A percentile compares a stretch with the other conserved stretches of the same genome.
Evolutionary conservation across 2,113 vertebrate species (phyloP).

Genomic region (Amazona vittata): DNA sequence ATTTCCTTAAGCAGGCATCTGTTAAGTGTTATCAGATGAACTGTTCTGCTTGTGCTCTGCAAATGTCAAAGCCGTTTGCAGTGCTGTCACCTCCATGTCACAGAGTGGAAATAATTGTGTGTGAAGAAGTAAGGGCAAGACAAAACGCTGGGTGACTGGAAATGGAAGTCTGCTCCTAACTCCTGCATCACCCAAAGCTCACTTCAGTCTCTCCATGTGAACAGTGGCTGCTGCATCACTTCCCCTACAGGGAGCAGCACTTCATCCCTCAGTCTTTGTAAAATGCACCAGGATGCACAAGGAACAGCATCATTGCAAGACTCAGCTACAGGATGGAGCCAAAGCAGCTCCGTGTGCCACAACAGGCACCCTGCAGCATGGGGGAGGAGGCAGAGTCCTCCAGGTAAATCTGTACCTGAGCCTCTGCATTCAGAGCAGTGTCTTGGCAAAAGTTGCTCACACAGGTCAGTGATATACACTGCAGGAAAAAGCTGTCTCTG

Average conservation of each 20-base stretch:
- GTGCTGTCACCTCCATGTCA: neutral
- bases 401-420: neutral
- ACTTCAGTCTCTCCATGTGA: rapidly evolving
- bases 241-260: neutral
- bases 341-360: neutral
- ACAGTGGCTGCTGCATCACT: neutral
- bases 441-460: neutral
- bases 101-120: neutral
- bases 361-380: rapidly evolving
- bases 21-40: neutral
- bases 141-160: neutral
- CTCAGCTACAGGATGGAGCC: neutral
- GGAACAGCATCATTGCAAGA: neutral
- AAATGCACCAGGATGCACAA: neutral
- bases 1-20: neutral
- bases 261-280: neutral
- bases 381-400: neutral
- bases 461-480: neutral
- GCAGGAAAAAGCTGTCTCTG: neutral
- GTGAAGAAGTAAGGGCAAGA: neutral
- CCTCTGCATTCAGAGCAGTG: neutral
- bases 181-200: neutral
- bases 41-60: neutral
- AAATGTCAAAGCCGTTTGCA: neutral
- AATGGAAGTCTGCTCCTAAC: neutral